A percentile compares a stretch with the other conserved stretches of the same genome.
Conservation (phyloP, 2,113 vertebrate genomes). For the Nyctibius bracteatus region DNA sequence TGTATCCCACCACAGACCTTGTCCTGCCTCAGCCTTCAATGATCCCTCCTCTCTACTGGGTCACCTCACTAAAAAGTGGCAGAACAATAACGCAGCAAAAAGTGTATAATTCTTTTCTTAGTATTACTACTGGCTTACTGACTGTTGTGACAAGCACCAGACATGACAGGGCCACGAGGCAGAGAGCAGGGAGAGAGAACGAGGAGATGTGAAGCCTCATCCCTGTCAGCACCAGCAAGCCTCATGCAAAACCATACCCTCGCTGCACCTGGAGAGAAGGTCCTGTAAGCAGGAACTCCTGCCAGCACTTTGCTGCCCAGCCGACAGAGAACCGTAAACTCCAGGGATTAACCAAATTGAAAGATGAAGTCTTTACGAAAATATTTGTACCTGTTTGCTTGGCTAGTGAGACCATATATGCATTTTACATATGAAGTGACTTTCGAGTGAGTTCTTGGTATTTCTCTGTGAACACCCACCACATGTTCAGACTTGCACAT, state of each 20-base stretch:
- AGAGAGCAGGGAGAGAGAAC: neutral
- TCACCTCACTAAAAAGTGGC: neutral
- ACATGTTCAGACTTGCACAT: neutral
- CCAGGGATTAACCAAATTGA: neutral
- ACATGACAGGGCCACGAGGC: neutral
- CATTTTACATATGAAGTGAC: neutral
- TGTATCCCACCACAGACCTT: neutral
- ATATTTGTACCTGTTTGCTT: neutral
- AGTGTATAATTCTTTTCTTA: neutral
- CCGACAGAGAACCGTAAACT: fast-evolving
- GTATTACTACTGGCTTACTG: neutral
- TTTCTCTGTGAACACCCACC: fast-evolving
- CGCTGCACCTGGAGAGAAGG: neutral
- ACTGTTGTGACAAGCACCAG: neutral
- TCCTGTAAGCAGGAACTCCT: neutral
- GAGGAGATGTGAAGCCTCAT: neutral
- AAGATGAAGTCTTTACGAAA: neutral
- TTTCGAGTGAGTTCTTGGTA: neutral
- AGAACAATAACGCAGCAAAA: neutral
- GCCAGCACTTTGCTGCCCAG: fast-evolving
- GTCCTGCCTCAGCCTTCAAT: neutral
- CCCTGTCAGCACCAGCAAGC: fast-evolving
- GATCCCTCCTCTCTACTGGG: neutral
- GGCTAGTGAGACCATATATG: neutral
- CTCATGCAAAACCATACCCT: neutral